Evolutionary conservation across 2,888 invertebrate genomes (phyloP), one percentile per base, ranked within the genome.

Genomic region (Chymomyza procnemis): DNA sequence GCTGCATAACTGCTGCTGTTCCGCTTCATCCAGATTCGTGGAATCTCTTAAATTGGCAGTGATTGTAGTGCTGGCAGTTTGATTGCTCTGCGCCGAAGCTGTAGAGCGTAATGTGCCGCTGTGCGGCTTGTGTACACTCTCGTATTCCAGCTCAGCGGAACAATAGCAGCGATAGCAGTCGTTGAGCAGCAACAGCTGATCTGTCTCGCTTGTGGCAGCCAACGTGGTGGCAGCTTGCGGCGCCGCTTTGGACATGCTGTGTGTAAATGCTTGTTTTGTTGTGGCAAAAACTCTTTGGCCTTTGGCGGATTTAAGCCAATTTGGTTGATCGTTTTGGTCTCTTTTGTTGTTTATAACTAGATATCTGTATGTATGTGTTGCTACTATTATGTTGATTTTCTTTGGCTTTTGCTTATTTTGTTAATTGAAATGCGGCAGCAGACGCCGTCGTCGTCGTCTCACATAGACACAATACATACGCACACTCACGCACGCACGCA

Each of bases 371-470:
- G 12, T 22, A 8, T 74, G 61, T 69, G 61, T 74, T 74, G 50
- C 34, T 61, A 52, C 67, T 68, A 72, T 69, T 81, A 71, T 84
- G 57, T 73, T 73, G 67, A 73, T 71, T 69, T 58, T 6, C 71
- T 67, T 59, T 62, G 59, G 58, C 61, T 61, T 69, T 76, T 85
- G 80, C 69, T 79, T 82, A 79, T 82, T 72, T 79, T 82, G 71
- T 80, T 84, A 87, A 87, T 87, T 84, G 74, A 87, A 87, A 80
- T 83, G 74, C 85, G 74, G 71, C 74, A 66, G 71, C 68, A 60
- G 76, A 79, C 61, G 67, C 66, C 70, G 74, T 64, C 73, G 63
- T 66, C 68, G 66, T 71, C 63, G 52, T 41, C 69, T 6, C 26
- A 26, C 26, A 26, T 26, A 26, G 26, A 16, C 12, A 19, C 50